These are phyloP conservation scores for Neodontobutis hainanensis DNA, from an alignment of 2,113 vertebrate genomes.

Conservation along the genomic window DNA sequence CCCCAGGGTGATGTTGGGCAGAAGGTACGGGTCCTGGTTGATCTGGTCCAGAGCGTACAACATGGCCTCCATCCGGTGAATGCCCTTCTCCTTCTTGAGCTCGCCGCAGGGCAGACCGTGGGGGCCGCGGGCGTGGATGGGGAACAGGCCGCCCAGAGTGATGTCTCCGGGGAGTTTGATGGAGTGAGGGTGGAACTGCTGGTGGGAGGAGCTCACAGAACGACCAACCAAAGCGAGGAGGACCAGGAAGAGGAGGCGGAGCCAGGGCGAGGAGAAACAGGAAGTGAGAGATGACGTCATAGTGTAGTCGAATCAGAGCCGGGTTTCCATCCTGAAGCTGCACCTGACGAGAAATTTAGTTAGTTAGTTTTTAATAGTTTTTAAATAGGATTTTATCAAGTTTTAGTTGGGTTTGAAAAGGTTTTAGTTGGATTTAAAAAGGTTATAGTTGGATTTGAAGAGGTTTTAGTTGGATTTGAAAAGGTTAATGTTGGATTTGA, in stretches of 20 bases:
- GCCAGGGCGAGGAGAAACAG: conserved; percentile 17
- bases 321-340: conserved; percentile 4
- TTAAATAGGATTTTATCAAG: too few species aligned
- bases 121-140: conserved; percentile 86
- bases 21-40: conserved; percentile 83
- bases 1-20: conserved; percentile 89
- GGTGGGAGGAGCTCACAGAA: conserved; percentile 61
- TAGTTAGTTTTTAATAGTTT: too few species aligned
- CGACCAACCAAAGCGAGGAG: conserved; percentile 55
- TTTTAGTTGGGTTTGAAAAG: too few species aligned
- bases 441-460: too few species aligned
- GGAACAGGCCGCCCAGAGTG: conserved; percentile 89
- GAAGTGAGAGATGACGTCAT: background rate
- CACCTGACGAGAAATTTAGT: background rate
- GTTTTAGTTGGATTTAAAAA: too few species aligned
- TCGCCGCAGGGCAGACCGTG: conserved; percentile 84
- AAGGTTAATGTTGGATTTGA: too few species aligned
- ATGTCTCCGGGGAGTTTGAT: conserved; percentile 88
- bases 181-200: conserved; percentile 80
- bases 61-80: conserved; percentile 93
- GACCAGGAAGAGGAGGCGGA: conserved; percentile 60
- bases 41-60: conserved; percentile 90
- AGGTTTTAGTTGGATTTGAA: too few species aligned
- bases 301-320: conserved; percentile 17
- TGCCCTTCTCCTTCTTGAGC: conserved; percentile 91